Percentiles rank a stretch among this genome's conserved stretches.
phyloP scores from a whole-genome alignment of 35 echinoderm and acorn worm genomes.

The Stichopus chloronotus region DNA sequence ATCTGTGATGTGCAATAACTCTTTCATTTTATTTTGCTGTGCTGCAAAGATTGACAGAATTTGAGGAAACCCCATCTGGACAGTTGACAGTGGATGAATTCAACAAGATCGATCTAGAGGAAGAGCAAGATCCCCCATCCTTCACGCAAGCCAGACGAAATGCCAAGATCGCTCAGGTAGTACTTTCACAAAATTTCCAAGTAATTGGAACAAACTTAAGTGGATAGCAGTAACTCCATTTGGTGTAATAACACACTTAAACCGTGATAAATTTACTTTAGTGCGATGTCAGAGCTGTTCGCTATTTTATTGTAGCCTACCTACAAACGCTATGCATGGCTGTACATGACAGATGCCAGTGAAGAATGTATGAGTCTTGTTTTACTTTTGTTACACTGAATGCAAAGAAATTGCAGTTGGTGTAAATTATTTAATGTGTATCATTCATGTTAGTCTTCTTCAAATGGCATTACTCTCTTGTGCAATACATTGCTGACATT shows the following conservation, averaged over 20 bases:
- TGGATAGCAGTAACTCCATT: background rate
- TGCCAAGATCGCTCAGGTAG: slow-evolving; percentile 90
- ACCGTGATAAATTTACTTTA: background rate
- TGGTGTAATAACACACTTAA: too few species aligned
- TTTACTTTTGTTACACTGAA: too few species aligned
- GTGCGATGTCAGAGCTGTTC: background rate
- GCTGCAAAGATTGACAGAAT: slow-evolving; percentile 81
- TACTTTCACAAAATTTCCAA: background rate
- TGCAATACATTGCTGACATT: too few species aligned
- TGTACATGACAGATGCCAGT: too few species aligned
- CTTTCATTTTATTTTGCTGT: background rate
- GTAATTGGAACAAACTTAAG: background rate
- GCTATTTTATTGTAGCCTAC: background rate
- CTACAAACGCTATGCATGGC: too few species aligned
- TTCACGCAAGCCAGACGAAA: slow-evolving; percentile 81
- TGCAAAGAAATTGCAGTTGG: too few species aligned
- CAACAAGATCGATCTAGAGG: slow-evolving; percentile 96
- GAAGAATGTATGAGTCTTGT: too few species aligned
- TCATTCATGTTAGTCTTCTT: too few species aligned
- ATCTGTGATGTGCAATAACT: too few species aligned
- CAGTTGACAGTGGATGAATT: slow-evolving; percentile 97
- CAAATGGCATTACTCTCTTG: too few species aligned
- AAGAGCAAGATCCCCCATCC: slow-evolving; percentile 94
- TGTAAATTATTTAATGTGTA: too few species aligned
- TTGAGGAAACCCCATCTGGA: slow-evolving; percentile 97